Percentiles rank a stretch among this genome's conserved stretches.
Evolutionary conservation across 2,113 vertebrate species (phyloP).

Genomic region (Pterocles burchelli): DNA sequence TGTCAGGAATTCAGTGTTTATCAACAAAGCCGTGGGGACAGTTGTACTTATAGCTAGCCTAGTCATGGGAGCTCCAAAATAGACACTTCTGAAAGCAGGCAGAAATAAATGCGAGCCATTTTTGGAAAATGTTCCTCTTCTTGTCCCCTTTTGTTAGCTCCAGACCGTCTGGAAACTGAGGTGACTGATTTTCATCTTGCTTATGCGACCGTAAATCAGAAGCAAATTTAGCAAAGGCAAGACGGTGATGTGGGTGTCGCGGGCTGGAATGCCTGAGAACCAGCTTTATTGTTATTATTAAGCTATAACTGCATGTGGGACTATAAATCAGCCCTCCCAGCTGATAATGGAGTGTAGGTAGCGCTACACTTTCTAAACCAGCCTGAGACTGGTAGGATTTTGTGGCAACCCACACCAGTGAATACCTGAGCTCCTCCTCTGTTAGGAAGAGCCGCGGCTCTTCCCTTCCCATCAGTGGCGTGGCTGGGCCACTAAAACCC

Average conservation of each 20-base stretch:
- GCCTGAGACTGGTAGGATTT: neutral
- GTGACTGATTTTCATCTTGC: constrained; percentile 15
- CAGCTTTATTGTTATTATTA: neutral
- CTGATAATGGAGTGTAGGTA: neutral
- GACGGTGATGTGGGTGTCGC: neutral
- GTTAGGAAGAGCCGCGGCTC: neutral
- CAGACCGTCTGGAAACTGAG: neutral
- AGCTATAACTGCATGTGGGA: neutral
- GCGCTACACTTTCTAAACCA: neutral
- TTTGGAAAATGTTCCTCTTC: neutral
- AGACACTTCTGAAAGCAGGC: neutral
- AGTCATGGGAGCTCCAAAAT: neutral
- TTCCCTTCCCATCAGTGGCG: neutral
- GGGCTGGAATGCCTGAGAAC: neutral
- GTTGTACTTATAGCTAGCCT: neutral
- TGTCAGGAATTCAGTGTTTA: constrained; percentile 3
- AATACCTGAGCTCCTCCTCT: neutral
- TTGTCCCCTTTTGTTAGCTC: neutral
- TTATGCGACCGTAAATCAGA: neutral
- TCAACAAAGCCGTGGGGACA: neutral
- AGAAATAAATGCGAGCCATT: neutral
- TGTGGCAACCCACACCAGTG: neutral
- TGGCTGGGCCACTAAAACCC: neutral
- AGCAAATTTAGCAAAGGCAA: neutral
- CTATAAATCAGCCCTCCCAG: neutral